Conservation (phyloP, 2,797 vertebrate genomes). For the Pangasius larnaudii region DNA sequence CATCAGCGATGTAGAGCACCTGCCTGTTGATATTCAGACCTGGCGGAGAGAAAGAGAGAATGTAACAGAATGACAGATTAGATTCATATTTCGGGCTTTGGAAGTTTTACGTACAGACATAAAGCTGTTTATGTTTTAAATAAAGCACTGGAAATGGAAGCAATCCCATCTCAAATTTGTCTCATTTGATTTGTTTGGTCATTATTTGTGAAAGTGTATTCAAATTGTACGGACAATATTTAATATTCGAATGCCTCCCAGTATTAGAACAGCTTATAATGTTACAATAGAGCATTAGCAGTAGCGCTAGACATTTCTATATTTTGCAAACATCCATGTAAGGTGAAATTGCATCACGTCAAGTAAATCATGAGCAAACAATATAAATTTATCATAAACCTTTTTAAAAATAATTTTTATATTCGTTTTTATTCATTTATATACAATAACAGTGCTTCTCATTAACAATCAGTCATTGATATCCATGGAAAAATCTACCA, state of each 20-base stretch:
- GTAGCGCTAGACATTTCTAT: not conserved
- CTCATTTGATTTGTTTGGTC: not conserved
- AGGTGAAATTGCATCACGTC: not conserved
- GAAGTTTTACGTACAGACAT: not conserved
- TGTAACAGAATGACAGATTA: not conserved
- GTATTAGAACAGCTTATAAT: not conserved
- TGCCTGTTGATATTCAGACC: slow-evolving; percentile 81
- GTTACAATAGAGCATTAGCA: not conserved
- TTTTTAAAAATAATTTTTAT: not conserved
- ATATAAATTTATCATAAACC: not conserved
- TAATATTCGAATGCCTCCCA: not conserved
- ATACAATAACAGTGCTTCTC: not conserved
- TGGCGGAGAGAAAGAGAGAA: slow-evolving; percentile 56
- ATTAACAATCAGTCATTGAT: not conserved
- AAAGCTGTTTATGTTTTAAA: not conserved
- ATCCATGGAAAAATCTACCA: not conserved
- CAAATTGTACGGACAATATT: not conserved
- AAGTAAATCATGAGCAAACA: not conserved
- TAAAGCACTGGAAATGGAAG: not conserved
- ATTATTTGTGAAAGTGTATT: not conserved
- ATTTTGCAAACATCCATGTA: not conserved
- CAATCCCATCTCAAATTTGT: not conserved
- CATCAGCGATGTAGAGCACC: slow-evolving; percentile 93
- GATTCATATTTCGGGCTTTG: not conserved
- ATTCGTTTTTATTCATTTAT: not conserved